Base-by-base conservation (phyloP, 2,888 invertebrate genomes). In the Thereva unica region DNA sequence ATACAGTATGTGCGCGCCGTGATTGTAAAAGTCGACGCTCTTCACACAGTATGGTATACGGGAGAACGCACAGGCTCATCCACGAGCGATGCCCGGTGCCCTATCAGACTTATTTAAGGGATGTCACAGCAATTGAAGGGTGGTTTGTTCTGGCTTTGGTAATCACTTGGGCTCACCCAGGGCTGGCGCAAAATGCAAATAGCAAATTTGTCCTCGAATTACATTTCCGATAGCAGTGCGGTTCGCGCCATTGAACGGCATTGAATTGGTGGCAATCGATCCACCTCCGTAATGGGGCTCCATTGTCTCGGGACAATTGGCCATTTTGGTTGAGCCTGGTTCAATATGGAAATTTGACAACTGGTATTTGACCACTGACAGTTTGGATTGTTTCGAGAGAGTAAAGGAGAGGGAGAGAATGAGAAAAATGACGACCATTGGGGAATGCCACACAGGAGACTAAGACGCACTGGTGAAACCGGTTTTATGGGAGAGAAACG, bases 41-140 rank as follows among this genome's bases (percentile, higher is more conserved):
- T 42, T 7, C 7, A 42, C 7, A n/a, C 42, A 41, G 9, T 8
- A 41, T 8, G 42, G 4, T 7, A 42, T 42, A n/a, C 42, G 42
- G n/a, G n/a, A 9, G 47, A 12, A 10, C 47, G 10, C n/a, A 10
- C 7, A 12, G 5, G n/a, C 47, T 12, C 5, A 47, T 10, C 47
- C 12, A 12, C 42, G n/a, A 42, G 47, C 47, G 4, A 47, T 23
- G 10, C 47, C 7, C n/a, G n/a, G 47, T 12, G n/a, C 4, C 2
- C 55, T 40, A 12, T 55, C 38, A 9, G 41, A 38, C 37, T n/a
- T 55, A 9, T 41, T 38, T 12, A 41, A 55, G 38, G 12, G 55
- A 38, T 55, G 55, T 38, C 55, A 55, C 9, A 12, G 38, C 41
- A 12, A 55, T 55, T 55, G 55, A 40, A 38, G 35, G 55, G 38